These are phyloP conservation scores for Coturnix japonica DNA, from an alignment of 2,113 vertebrate species.

Conservation along the genomic window DNA sequence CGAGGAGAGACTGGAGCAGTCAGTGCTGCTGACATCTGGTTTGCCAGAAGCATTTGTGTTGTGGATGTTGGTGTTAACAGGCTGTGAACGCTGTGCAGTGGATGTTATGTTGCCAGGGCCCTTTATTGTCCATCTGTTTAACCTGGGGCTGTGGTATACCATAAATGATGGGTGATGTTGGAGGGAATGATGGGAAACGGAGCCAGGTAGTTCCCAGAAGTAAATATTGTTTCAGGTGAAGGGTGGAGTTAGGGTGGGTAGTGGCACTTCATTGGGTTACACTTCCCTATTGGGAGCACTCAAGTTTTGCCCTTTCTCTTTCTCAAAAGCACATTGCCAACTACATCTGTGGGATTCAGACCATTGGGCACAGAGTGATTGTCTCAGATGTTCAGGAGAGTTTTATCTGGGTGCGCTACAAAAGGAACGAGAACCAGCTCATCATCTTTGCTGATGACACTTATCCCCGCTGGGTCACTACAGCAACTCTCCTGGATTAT, in stretches of 20 bases:
- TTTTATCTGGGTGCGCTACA: constrained; percentile 97
- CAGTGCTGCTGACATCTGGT: neutral
- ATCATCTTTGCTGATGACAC: constrained; percentile 99
- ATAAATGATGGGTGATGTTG: neutral
- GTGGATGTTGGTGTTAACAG: fast-evolving
- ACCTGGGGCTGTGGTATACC: neutral
- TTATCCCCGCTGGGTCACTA: constrained; percentile 96
- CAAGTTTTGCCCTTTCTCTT: neutral
- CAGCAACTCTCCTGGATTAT: constrained; percentile 93
- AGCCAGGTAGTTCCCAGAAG: fast-evolving
- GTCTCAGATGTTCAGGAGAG: constrained; percentile 97
- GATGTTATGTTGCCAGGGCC: neutral
- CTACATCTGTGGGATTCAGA: constrained; percentile 93
- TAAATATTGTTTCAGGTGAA: neutral
- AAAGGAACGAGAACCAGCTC: constrained; percentile 96
- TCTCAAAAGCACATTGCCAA: constrained; percentile 91
- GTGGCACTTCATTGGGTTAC: neutral
- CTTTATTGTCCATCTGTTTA: neutral
- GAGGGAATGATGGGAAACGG: neutral
- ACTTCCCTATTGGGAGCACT: neutral
- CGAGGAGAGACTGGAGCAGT: neutral
- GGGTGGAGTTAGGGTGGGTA: neutral
- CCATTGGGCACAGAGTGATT: constrained; percentile 94
- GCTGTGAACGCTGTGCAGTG: fast-evolving
- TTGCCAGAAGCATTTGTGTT: neutral